These are phyloP conservation scores for Gymnobelideus leadbeateri DNA, from an alignment of 2,113 vertebrate genomes.

Conservation along the genomic window DNA sequence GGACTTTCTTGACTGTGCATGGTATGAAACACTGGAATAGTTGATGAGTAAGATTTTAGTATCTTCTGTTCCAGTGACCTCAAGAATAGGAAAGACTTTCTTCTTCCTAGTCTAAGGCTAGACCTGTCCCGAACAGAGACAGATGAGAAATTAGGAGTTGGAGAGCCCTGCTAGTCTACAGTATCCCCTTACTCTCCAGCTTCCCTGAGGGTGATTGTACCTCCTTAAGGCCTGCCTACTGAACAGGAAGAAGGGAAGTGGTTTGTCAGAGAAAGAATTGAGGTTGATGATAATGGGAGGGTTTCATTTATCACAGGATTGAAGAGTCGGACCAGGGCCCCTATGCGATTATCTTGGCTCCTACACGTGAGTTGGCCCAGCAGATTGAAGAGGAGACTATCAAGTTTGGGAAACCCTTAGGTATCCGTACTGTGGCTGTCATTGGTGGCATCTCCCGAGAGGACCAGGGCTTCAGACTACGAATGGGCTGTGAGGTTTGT, in stretches of 20 bases:
- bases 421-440: slow-evolving; percentile 97
- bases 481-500: slow-evolving; percentile 98
- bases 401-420: slow-evolving; percentile 97
- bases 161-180: slow-evolving; percentile 23
- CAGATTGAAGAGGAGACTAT: slow-evolving; percentile 99
- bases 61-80: not conserved
- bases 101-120: not conserved
- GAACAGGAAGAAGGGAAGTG: accelerated
- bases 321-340: slow-evolving; percentile 98
- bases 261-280: accelerated
- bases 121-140: not conserved
- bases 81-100: not conserved
- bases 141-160: not conserved
- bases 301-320: slow-evolving; percentile 87
- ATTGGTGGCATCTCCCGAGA: slow-evolving; percentile 98
- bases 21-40: not conserved
- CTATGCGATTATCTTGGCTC: slow-evolving; percentile 97
- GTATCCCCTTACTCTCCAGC: not conserved
- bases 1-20: not conserved
- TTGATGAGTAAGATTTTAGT: not conserved
- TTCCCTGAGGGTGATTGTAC: not conserved
- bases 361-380: slow-evolving; percentile 97
- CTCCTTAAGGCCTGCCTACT: not conserved
- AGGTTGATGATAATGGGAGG: slow-evolving; percentile 49
- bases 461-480: slow-evolving; percentile 97